Conservation (phyloP, 2,113 vertebrate genomes). For the Talpa occidentalis region DNA sequence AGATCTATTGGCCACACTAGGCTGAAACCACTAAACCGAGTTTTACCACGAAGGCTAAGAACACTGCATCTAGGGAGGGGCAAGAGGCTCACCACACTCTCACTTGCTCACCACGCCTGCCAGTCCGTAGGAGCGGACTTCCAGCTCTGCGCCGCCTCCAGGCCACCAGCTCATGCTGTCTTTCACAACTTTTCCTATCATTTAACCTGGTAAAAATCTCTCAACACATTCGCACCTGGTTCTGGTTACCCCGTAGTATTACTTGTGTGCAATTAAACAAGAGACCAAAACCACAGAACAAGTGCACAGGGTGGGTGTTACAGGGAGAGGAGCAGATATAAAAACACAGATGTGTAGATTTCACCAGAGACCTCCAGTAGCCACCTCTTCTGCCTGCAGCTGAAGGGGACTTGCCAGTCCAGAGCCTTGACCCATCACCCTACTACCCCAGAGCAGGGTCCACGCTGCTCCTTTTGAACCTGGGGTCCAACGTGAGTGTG, state of each 20-base stretch:
- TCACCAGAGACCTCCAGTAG: slow-evolving; percentile 75
- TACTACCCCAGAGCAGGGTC: slow-evolving; percentile 76
- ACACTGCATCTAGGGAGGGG: slow-evolving; percentile 79
- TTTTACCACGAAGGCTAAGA: slow-evolving; percentile 81
- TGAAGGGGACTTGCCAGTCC: slow-evolving; percentile 78
- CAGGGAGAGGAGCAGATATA: slow-evolving; percentile 72
- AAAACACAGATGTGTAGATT: slow-evolving; percentile 72
- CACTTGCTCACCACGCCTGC: slow-evolving; percentile 72
- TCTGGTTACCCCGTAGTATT: slow-evolving; percentile 88
- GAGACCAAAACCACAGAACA: slow-evolving; percentile 88
- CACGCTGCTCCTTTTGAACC: slow-evolving; percentile 80
- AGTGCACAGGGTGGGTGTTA: slow-evolving; percentile 75
- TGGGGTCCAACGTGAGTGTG: slow-evolving; percentile 83
- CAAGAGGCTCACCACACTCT: slow-evolving; percentile 56
- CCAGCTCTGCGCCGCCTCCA: slow-evolving; percentile 74
- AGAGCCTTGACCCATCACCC: not conserved
- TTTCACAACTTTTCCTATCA: slow-evolving; percentile 82
- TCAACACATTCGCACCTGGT: slow-evolving; percentile 84
- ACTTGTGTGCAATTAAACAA: slow-evolving; percentile 87
- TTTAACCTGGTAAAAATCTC: slow-evolving; percentile 84
- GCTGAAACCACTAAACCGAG: slow-evolving; percentile 75
- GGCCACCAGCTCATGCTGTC: not conserved
- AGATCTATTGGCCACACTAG: slow-evolving; percentile 68
- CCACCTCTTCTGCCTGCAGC: slow-evolving; percentile 62
- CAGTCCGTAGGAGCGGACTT: slow-evolving; percentile 78